Conservation (phyloP, 2,797 vertebrate genomes). For the Dendrocincla fuliginosa region DNA sequence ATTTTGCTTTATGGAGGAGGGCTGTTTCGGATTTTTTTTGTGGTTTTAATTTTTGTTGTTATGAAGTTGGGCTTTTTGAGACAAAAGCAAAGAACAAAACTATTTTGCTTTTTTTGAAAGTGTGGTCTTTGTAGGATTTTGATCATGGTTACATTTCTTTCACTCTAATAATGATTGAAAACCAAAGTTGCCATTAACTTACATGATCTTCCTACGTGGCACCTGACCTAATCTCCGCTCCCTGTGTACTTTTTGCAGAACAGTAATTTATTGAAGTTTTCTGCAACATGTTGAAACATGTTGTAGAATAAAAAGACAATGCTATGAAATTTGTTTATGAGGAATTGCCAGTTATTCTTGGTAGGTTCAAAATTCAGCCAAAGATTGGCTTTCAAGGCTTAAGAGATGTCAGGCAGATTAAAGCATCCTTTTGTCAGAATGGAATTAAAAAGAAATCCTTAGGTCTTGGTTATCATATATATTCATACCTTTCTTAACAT, state of each 20-base stretch:
- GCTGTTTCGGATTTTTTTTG: accelerated
- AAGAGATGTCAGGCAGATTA: neutral
- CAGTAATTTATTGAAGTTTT: neutral
- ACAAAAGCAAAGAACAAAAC: neutral
- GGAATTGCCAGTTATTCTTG: neutral
- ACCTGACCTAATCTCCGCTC: neutral
- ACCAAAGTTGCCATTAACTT: neutral
- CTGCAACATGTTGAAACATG: neutral
- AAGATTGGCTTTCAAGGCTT: neutral
- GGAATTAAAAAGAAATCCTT: neutral
- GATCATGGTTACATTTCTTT: neutral
- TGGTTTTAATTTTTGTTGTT: neutral
- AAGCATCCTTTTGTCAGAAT: neutral
- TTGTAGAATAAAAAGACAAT: neutral
- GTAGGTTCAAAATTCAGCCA: neutral
- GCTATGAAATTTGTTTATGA: neutral
- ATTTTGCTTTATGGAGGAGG: neutral
- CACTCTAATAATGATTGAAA: neutral
- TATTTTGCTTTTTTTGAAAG: neutral
- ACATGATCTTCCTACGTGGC: neutral
- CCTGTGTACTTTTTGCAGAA: neutral
- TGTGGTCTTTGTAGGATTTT: neutral
- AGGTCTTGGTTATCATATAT: neutral
- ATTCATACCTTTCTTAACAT: neutral
- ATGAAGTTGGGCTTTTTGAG: neutral